Evolutionary conservation across 2,888 invertebrate species (phyloP).

Genomic region (Melinaea marsaeus): DNA sequence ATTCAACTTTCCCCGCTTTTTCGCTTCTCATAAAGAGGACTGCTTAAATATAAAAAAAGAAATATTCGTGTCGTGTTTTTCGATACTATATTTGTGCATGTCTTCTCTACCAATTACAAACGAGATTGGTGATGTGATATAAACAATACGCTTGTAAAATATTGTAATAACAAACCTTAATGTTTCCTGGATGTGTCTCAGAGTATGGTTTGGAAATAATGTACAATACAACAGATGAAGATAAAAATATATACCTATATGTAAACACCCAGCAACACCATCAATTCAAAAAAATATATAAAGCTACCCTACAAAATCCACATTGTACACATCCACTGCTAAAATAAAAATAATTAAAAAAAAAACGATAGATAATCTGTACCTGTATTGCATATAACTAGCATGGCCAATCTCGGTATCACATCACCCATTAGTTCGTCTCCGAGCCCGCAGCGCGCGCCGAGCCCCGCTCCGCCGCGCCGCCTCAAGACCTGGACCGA

Average conservation of each 20-base stretch:
- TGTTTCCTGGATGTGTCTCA: background rate
- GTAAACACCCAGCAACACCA: too few relatives aligned
- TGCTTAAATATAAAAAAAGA: slow-evolving; percentile 22
- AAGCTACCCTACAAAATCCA: background rate
- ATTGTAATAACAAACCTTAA: background rate
- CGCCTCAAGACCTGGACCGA: slow-evolving; percentile 71
- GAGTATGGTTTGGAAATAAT: too few relatives aligned
- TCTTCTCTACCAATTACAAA: slow-evolving; percentile 19
- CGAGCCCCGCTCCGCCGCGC: slow-evolving; percentile 33
- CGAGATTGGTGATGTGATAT: slow-evolving; percentile 27
- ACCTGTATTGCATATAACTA: too few relatives aligned
- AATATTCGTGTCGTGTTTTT: background rate
- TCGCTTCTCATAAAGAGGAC: slow-evolving; percentile 53
- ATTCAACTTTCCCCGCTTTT: slow-evolving; percentile 33
- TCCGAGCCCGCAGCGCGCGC: slow-evolving; percentile 39
- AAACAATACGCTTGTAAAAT: background rate
- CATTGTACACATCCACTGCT: too few relatives aligned
- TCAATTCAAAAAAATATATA: too few relatives aligned
- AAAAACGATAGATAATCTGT: too few relatives aligned
- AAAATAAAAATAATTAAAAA: too few relatives aligned
- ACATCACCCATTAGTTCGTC: slow-evolving; percentile 44
- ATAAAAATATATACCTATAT: too few relatives aligned
- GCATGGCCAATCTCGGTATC: slow-evolving; percentile 37
- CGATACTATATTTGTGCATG: slow-evolving; percentile 26
- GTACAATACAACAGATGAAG: too few relatives aligned